Evolutionary conservation across 2,888 invertebrate genomes (phyloP).

Genomic region (Hyles lineata): DNA sequence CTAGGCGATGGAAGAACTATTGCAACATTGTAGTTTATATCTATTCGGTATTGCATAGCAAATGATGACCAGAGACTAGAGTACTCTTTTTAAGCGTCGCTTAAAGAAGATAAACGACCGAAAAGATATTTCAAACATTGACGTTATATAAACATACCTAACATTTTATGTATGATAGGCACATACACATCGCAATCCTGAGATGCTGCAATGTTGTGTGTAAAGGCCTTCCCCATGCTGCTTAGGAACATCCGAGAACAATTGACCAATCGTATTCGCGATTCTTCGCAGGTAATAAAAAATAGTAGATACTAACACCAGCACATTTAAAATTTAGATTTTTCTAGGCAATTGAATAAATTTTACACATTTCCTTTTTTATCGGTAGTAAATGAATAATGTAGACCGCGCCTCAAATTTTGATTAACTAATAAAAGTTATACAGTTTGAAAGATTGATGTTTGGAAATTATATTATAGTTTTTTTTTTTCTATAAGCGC

Average conservation of each 20-base stretch:
- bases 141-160: too few species aligned
- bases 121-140: too few species aligned
- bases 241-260: too few species aligned
- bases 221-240: too few species aligned
- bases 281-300: too few species aligned
- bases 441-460: neutral
- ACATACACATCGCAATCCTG: too few species aligned
- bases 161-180: neutral
- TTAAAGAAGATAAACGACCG: too few species aligned
- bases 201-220: too few species aligned
- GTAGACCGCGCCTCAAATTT: neutral
- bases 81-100: too few species aligned
- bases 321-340: neutral
- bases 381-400: neutral
- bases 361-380: neutral
- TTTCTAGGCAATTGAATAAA: neutral
- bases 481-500: neutral
- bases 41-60: neutral
- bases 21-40: neutral
- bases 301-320: too few species aligned
- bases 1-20: neutral
- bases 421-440: slow-evolving; percentile 16
- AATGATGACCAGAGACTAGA: too few species aligned
- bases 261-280: too few species aligned
- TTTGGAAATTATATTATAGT: neutral